A percentile compares a stretch with the other conserved stretches of the same genome.
Conservation (phyloP, 2,113 vertebrate genomes). For the Myiopsitta monachus region DNA sequence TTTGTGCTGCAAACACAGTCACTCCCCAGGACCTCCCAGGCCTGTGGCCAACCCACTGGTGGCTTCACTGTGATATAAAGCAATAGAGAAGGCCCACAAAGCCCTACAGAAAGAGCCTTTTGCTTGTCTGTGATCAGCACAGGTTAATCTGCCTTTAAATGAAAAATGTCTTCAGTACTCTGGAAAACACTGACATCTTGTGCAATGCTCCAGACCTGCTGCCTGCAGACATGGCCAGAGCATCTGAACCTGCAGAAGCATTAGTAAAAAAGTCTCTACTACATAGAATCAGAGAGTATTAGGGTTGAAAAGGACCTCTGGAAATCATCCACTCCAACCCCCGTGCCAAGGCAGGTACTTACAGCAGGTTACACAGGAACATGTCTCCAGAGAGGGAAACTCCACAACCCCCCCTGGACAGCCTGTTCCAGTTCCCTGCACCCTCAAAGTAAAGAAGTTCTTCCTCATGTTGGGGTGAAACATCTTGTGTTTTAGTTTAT, state of each 20-base stretch:
- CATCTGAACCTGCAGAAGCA: neutral
- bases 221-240: neutral
- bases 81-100: neutral
- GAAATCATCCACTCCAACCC: neutral
- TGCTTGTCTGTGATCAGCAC: neutral
- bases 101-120: neutral
- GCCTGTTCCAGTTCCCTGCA: neutral
- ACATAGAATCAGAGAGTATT: neutral
- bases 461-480: neutral
- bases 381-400: neutral
- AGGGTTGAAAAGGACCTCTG: neutral
- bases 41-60: neutral
- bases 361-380: neutral
- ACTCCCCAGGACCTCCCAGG: neutral
- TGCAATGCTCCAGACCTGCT: neutral
- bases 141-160: neutral
- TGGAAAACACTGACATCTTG: neutral
- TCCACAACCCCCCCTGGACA: neutral
- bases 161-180: neutral
- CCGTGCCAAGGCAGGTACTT: neutral
- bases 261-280: neutral
- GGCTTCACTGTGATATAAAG: neutral
- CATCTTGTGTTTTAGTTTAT: neutral
- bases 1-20: neutral
- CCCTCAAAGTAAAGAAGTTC: neutral